Percentiles rank a stretch among this genome's conserved stretches.
These are phyloP conservation scores for Drosophila murphyi DNA, from an alignment of 1,140 invertebrate species.

Conservation along the genomic window DNA sequence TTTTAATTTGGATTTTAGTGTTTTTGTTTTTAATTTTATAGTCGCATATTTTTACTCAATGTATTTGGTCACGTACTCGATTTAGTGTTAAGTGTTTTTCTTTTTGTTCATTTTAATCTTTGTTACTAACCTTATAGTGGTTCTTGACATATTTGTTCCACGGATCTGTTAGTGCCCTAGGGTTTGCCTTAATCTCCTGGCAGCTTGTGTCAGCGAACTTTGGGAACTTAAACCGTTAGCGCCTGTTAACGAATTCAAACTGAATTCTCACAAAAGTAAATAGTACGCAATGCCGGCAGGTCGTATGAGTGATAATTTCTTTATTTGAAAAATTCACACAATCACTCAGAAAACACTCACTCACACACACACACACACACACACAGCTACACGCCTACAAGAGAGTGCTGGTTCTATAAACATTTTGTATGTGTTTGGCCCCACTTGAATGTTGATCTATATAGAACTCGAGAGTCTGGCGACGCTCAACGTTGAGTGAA, in stretches of 20 bases:
- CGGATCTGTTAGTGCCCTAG: slow-evolving; percentile 21
- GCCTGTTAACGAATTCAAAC: slow-evolving; percentile 76
- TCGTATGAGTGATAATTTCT: slow-evolving; percentile 79
- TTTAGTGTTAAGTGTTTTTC: not conserved
- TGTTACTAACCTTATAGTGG: slow-evolving; percentile 32
- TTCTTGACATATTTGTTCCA: slow-evolving; percentile 14
- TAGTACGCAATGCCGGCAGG: slow-evolving; percentile 64
- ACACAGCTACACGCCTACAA: slow-evolving; percentile 34
- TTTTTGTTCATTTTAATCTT: not conserved
- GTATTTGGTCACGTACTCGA: not conserved
- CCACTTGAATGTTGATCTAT: slow-evolving; percentile 33
- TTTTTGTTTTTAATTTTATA: not conserved
- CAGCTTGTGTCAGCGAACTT: not conserved
- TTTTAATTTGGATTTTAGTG: not conserved
- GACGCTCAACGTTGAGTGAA: slow-evolving; percentile 8
- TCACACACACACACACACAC: slow-evolving; percentile 25
- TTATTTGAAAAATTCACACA: slow-evolving; percentile 42
- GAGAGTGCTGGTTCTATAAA: slow-evolving; percentile 29
- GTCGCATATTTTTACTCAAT: slow-evolving; percentile 3
- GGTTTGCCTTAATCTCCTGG: not conserved
- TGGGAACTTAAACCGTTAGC: slow-evolving; percentile 70
- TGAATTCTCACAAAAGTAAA: slow-evolving; percentile 71
- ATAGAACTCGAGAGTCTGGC: slow-evolving; percentile 28
- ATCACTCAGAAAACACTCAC: slow-evolving; percentile 27
- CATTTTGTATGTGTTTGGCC: not conserved